Base-by-base conservation (phyloP, 1,140 invertebrate genomes). In the Pseudomyrmex dendroicus region DNA sequence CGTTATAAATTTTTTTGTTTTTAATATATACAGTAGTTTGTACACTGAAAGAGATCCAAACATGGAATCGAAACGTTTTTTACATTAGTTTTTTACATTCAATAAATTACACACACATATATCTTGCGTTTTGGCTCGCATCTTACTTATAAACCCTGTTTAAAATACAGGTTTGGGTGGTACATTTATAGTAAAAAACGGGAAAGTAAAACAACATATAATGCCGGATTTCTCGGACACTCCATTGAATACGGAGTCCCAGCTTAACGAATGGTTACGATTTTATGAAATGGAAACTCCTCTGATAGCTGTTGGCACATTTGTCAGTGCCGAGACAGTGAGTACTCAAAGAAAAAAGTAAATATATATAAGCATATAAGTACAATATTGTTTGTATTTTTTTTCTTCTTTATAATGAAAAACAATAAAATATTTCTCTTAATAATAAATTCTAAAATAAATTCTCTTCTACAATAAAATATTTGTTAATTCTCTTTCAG, bases 211-310 rank as follows among this genome's bases (percentile, higher is more conserved):
- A 90, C 96, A 98, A 90, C 99, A 99, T 92, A 96, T 99, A 73
- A 99, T 99, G 98, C 96, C 97, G 61, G 97, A 99, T 92, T 99
- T 99, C 94, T 97, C 97, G 2, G 93, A 94, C 74, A 95, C 92
- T 12, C 97, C 98, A 1, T 91, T 99, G 22, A 95, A 95, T 64
- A 96, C 94, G 52, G 96, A 98, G 84, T 95, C 95, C 15, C 96
- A 97, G 85, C 94, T 99, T 2, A 96, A 98, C 91, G 93, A 96
- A 54, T 99, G 98, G 98, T 94, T 99, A n/a, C 96, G 97, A 91
- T 99, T 97, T 93, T 99, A 97, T 93, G 96, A 98, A 64, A 97
- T 98, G 97, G 95, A 96, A 52, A 97, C 98, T 50, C 98, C 98
- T 63, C 94, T 99, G 73, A 95, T 98, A 20, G 97, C 97, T 90